Evolutionary conservation across 2,888 invertebrate species (phyloP), one percentile per base, ranked within the genome.

Genomic region (Cynaeus angustus): DNA sequence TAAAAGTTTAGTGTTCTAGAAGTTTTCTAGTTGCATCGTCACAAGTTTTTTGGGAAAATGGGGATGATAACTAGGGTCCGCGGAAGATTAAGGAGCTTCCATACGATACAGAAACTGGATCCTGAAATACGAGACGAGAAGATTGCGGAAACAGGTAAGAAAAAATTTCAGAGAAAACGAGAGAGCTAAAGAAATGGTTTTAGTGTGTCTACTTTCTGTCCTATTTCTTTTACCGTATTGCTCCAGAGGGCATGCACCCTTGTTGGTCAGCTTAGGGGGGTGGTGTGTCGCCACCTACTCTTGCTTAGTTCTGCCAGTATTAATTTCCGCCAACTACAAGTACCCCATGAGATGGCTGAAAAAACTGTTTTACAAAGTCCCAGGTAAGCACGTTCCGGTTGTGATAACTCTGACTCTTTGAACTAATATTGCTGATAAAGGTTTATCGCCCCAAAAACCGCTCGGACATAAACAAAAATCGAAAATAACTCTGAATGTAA

Each of bases 51-150:
- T n/a, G n/a, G n/a, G n/a, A n/a, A n/a, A 74, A 91, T 91, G 91
- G 91, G 91, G 59, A 91, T 91, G 91, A 91, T 91, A 79, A 91
- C 90, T 30, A 86, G 91, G 79, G 91, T 91, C 77, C 87, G 91
- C 50, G 89, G 90, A n/a, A 86, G 91, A 67, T 74, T 85, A 66
- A 73, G 84, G 48, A 84, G 84, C 78, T 86, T 91, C 52, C 88
- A 90, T 77, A 89, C 90, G 38, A 86, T 91, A 82, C 88, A 89
- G 79, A 90, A 90, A 83, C 83, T 90, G 80, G 89, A 89, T 74
- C 87, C 88, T 12, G 86, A 89, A 70, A 86, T 89, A 75, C 88
- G 91, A 30, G 89, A 91, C 76, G 91, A 92, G 78, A 91, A 90
- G 86, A 91, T 91, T 66, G 91, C 91, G 4, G 91, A 91, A 83